Evolutionary conservation across 2,113 vertebrate genomes (phyloP).

Genomic region (Drymodes brunneopygia): DNA sequence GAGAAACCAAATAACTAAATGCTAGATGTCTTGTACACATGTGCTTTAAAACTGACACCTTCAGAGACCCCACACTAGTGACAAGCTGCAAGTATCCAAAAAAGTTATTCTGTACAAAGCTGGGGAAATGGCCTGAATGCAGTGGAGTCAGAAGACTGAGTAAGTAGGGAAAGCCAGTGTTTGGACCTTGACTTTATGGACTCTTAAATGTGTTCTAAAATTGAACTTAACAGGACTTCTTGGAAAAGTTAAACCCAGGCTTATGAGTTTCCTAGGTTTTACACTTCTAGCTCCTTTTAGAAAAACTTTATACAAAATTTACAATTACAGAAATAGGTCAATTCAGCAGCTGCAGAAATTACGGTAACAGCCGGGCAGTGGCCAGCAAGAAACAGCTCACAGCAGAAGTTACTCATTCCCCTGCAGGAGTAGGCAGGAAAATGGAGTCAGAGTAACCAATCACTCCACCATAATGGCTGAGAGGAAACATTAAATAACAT

Average conservation of each 20-base stretch:
- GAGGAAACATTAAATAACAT: not conserved
- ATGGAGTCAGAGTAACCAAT: not conserved
- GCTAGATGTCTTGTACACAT: not conserved
- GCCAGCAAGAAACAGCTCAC: not conserved
- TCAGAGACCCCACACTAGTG: not conserved
- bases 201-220: not conserved
- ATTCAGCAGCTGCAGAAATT: not conserved
- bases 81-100: not conserved
- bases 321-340: not conserved
- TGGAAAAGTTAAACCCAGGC: not conserved
- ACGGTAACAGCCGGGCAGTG: accelerated
- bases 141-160: not conserved
- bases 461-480: not conserved
- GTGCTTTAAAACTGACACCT: not conserved
- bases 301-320: not conserved
- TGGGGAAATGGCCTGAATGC: not conserved
- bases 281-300: not conserved
- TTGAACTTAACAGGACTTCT: not conserved
- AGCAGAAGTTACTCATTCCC: not conserved
- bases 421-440: not conserved
- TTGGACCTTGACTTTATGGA: not conserved
- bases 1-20: not conserved
- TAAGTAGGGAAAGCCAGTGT: not conserved
- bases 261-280: not conserved
- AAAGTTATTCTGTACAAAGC: not conserved